phyloP scores from a whole-genome alignment of 1,140 invertebrate genomes.

The Cherax quadricarinatus region DNA sequence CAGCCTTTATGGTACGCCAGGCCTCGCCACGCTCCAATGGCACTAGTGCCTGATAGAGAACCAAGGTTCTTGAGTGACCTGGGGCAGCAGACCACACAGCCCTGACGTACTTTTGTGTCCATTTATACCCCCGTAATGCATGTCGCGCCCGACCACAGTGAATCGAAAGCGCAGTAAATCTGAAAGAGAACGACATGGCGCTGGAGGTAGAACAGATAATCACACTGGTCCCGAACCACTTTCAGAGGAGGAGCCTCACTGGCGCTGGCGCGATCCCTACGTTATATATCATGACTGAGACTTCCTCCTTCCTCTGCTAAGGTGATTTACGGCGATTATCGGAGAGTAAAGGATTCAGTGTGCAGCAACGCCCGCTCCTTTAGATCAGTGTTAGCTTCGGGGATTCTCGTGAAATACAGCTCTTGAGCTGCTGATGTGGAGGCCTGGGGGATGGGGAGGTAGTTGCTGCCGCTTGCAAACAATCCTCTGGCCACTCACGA shows the following conservation, averaged over 20 bases:
- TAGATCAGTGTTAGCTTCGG: neutral
- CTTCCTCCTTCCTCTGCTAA: neutral
- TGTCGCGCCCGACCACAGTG: neutral
- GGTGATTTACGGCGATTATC: neutral
- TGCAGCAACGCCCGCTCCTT: neutral
- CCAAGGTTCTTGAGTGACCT: neutral
- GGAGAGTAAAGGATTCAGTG: neutral
- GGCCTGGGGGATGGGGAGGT: neutral
- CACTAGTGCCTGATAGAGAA: too few species aligned
- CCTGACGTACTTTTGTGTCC: neutral
- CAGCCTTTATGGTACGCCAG: too few species aligned
- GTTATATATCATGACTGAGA: neutral
- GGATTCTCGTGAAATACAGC: neutral
- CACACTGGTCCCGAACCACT: neutral
- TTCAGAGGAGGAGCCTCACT: neutral
- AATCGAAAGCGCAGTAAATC: neutral
- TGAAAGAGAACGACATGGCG: neutral
- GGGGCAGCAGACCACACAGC: neutral
- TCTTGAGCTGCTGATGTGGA: neutral
- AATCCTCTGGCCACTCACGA: neutral
- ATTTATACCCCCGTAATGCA: neutral
- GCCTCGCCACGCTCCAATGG: too few species aligned
- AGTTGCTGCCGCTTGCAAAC: neutral
- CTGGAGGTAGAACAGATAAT: slow-evolving; percentile 1
- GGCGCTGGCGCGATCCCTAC: neutral